Base-by-base conservation (phyloP, 2,888 invertebrate genomes). In the Ectemnius continuus region DNA sequence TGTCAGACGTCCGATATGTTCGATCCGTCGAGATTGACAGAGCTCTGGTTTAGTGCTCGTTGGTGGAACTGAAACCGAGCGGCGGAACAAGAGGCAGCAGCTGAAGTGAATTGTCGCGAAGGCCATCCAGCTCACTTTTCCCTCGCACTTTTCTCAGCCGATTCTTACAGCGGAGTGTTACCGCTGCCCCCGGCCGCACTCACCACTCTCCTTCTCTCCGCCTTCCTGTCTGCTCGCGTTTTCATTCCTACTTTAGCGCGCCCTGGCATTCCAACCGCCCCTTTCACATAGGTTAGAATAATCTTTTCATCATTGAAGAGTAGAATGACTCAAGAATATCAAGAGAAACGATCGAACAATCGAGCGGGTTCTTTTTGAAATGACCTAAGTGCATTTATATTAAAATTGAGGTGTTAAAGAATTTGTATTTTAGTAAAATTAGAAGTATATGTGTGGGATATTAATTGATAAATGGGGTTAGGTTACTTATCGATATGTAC, bases 71-170 rank as follows among this genome's bases (percentile, higher is more conserved):
- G 74, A 82, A 82, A 83, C 80, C 82, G 78, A 85, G 57, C 69
- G 75, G 73, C 65, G 69, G 74, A 67, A 75, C 80, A 79, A 72
- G 79, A 78, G 73, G 80, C 70, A 79, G 20, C n/a, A n/a, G 79
- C 73, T 8, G 36, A 73, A 79, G 80, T 75, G 81, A 81, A 83
- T 76, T 86, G 83, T 86, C 85, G 81, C 83, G 88, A 88, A 88
- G 88, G 88, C 85, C 88, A 86, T 75, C 85, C 82, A 80, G 85
- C 83, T 86, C 81, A 86, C 86, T 87, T 87, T 88, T 85, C 84
- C 84, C 82, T 76, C 78, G 70, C 81, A 73, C 81, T 84, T 79
- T 82, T 84, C 83, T 84, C 84, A 81, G 69, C 61, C 73, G 84
- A 81, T 86, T 81, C 75, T 76, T 75, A 36, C 36, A 36, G 6